phyloP scores from a whole-genome alignment of 2,888 invertebrate genomes.

The Tetragnatha montana region DNA sequence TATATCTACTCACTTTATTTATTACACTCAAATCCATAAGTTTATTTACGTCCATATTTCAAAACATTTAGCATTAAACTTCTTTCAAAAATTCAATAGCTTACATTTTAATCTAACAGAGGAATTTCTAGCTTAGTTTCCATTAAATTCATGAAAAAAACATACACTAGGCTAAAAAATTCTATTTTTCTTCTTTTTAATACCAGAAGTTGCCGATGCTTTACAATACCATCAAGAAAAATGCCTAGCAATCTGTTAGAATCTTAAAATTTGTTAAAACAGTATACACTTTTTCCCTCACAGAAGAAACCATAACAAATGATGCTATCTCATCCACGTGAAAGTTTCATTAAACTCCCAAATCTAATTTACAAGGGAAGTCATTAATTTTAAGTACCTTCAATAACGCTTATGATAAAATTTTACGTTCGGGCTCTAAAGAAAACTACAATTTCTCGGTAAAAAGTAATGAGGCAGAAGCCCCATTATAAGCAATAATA shows the following conservation, averaged over 20 bases:
- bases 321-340: conserved; percentile 20
- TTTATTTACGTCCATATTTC: too few relatives aligned
- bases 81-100: too few relatives aligned
- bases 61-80: too few relatives aligned
- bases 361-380: conserved; percentile 8
- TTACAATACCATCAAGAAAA: background rate
- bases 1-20: too few relatives aligned
- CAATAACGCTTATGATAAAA: conserved; percentile 16
- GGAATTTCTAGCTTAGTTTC: too few relatives aligned
- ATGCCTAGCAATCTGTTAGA: background rate
- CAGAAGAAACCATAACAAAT: conserved; percentile 15
- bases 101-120: too few relatives aligned
- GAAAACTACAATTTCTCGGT: background rate
- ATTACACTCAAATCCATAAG: too few relatives aligned
- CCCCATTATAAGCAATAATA: conserved; percentile 11
- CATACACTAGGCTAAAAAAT: background rate
- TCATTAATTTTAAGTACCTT: conserved; percentile 29
- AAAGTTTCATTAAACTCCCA: conserved; percentile 29
- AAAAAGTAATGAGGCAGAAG: conserved; percentile 7
- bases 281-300: background rate
- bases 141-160: too few relatives aligned
- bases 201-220: background rate
- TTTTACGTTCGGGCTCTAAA: background rate
- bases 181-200: background rate
- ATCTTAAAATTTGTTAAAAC: background rate